A percentile compares a stretch with the other conserved stretches of the same genome.
phyloP scores from a whole-genome alignment of 1,140 invertebrate genomes.

The Euwallacea similis region DNA sequence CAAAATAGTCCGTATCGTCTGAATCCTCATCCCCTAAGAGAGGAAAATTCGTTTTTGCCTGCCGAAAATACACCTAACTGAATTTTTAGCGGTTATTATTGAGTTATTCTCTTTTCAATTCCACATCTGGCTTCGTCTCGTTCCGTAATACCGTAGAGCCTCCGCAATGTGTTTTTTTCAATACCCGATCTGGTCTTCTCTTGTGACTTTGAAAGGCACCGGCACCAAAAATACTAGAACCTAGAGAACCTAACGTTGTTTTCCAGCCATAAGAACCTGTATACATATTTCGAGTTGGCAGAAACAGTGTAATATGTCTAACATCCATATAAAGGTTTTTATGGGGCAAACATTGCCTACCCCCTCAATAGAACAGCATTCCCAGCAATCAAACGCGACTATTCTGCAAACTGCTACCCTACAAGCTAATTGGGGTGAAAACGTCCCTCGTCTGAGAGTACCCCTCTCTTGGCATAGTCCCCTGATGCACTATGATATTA shows the following conservation, averaged over 20 bases:
- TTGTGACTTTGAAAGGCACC: conserved; percentile 43
- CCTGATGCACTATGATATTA: background rate
- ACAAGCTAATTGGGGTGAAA: conserved; percentile 44
- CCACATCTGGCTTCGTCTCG: conserved; percentile 8
- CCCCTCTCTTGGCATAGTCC: conserved; percentile 28
- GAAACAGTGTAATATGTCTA: background rate
- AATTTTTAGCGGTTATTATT: conserved; percentile 13
- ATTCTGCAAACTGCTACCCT: conserved; percentile 40
- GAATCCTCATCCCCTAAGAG: background rate
- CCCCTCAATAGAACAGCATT: conserved; percentile 42
- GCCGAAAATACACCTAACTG: conserved; percentile 10
- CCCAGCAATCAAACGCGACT: conserved; percentile 48
- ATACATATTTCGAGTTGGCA: background rate
- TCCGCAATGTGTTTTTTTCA: conserved; percentile 7
- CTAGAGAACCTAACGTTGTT: conserved; percentile 24
- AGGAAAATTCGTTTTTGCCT: conserved; percentile 5
- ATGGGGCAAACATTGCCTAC: conserved; percentile 20
- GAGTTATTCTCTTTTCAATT: conserved; percentile 16
- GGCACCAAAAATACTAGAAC: conserved; percentile 44
- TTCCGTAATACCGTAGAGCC: conserved; percentile 20
- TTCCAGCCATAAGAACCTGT: conserved; percentile 18
- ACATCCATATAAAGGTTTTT: conserved; percentile 18
- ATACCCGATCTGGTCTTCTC: background rate
- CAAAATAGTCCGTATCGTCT: background rate
- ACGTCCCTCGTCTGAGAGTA: conserved; percentile 14